Evolutionary conservation across 2,113 vertebrate genomes (phyloP).

Genomic region (Pterocles burchelli): DNA sequence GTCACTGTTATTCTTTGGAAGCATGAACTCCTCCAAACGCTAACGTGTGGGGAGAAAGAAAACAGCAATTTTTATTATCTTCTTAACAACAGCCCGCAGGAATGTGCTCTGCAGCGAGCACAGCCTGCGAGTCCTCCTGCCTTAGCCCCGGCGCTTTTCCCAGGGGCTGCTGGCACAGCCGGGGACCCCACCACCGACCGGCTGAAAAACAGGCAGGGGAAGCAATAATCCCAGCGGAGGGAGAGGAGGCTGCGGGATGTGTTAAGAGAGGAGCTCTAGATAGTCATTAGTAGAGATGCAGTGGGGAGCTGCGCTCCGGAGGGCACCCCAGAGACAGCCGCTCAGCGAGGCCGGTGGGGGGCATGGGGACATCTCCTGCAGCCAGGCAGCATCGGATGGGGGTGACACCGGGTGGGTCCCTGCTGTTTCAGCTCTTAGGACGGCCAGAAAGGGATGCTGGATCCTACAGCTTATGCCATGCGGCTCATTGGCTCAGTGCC

Average conservation of each 20-base stretch:
- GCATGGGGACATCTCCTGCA: not conserved
- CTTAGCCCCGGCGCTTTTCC: not conserved
- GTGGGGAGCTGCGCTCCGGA: not conserved
- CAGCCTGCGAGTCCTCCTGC: not conserved
- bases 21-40: not conserved
- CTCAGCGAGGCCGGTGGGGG: fast-evolving
- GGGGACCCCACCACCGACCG: fast-evolving
- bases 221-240: not conserved
- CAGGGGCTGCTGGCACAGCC: not conserved
- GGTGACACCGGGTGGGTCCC: not conserved
- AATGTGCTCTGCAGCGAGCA: not conserved
- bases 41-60: not conserved
- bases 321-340: not conserved
- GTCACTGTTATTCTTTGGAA: not conserved
- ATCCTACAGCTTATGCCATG: not conserved
- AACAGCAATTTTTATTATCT: not conserved
- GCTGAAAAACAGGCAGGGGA: not conserved
- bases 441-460: not conserved
- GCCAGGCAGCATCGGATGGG: not conserved
- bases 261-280: not conserved
- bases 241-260: not conserved
- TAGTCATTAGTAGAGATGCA: not conserved
- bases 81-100: not conserved
- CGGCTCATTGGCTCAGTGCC: fast-evolving
- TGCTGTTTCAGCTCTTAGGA: not conserved